Percentiles rank a stretch among this genome's conserved stretches.
Conservation (phyloP, 1,140 invertebrate species). For the Charaxes varanes region DNA sequence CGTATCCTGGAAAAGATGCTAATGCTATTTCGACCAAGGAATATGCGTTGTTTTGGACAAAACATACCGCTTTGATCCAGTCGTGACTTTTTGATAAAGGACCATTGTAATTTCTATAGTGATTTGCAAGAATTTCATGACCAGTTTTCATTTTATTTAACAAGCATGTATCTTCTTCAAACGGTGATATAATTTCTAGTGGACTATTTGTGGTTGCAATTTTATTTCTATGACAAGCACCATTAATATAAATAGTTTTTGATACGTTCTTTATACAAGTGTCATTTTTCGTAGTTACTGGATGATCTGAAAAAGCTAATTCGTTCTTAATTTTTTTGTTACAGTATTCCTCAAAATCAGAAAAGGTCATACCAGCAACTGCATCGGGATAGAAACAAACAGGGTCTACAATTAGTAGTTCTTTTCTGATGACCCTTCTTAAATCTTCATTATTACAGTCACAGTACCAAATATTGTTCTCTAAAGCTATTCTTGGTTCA, state of each 20-base stretch:
- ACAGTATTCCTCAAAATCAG: conserved; percentile 37
- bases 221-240: conserved; percentile 11
- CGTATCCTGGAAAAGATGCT: conserved; percentile 17
- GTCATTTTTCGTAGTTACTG: not conserved
- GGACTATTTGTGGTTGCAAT: not conserved
- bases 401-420: conserved; percentile 38
- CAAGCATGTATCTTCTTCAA: conserved; percentile 15
- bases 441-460: conserved; percentile 37
- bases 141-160: conserved; percentile 12
- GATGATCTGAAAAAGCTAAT: not conserved
- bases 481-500: conserved; percentile 39
- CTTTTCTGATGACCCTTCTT: conserved; percentile 22
- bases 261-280: not conserved
- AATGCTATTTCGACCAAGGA: conserved; percentile 39
- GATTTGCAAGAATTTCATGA: conserved; percentile 1
- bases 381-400: conserved; percentile 36
- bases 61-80: conserved; percentile 39
- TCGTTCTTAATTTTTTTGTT: not conserved
- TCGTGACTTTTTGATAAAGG: not conserved
- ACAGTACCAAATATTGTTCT: conserved; percentile 52
- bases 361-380: conserved; percentile 30
- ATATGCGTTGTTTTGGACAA: conserved; percentile 22
- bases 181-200: conserved; percentile 9
- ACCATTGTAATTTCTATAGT: not conserved
- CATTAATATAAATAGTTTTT: conserved; percentile 20